phyloP scores from a whole-genome alignment of 2,797 vertebrate species.

The Sylvilagus floridanus region DNA sequence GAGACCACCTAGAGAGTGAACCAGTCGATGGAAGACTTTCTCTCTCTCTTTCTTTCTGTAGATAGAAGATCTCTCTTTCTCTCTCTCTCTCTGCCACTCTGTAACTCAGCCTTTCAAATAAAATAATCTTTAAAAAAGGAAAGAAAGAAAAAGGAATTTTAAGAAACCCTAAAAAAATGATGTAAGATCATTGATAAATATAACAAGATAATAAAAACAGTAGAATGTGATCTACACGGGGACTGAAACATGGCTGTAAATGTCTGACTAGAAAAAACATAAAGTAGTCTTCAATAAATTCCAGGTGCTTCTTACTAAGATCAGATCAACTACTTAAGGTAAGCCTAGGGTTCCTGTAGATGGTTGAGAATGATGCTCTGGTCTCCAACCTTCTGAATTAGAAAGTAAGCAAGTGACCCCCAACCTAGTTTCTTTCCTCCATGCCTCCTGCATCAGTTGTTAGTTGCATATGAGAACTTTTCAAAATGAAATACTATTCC shows the following conservation, averaged over 20 bases:
- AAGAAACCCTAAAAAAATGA: background rate
- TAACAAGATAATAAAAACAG: background rate
- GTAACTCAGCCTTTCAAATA: no score
- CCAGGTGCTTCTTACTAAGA: background rate
- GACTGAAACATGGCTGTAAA: background rate
- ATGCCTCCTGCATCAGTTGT: background rate
- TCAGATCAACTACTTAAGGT: background rate
- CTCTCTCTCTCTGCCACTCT: no score
- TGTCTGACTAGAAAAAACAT: background rate
- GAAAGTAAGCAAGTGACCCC: background rate
- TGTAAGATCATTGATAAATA: background rate
- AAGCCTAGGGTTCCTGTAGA: background rate
- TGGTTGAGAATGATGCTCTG: background rate
- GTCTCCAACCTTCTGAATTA: background rate
- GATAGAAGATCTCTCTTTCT: no score
- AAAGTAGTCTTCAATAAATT: background rate
- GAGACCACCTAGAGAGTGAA: no score
- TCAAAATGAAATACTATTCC: slow-evolving; percentile 2
- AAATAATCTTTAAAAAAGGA: no score
- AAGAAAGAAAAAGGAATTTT: no score
- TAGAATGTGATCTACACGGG: background rate
- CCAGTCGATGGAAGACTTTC: no score
- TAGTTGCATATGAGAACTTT: background rate
- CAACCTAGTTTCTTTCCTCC: background rate
- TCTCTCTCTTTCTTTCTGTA: no score